Conservation (phyloP, 2,888 invertebrate genomes). For the Perizoma affinitatum region DNA sequence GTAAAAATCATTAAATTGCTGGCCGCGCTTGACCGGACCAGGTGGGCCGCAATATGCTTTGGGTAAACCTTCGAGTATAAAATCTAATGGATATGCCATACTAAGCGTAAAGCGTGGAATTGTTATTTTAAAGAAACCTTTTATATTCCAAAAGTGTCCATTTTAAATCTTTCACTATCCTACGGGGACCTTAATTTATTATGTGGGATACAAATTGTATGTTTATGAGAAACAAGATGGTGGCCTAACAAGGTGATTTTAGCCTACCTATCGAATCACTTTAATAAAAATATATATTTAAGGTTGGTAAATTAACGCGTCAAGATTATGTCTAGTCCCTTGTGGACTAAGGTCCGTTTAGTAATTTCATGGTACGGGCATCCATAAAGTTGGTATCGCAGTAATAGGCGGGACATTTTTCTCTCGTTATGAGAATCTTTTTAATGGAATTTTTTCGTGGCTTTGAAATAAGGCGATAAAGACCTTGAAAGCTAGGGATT, state of each 20-base stretch:
- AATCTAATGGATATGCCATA: conserved; percentile 5
- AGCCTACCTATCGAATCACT: no score
- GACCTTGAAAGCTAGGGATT: conserved; percentile 22
- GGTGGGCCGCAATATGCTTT: conserved; percentile 60
- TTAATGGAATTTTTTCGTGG: conserved; percentile 34
- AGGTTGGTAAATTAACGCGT: no score
- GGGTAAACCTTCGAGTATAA: conserved; percentile 2
- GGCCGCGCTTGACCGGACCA: conserved; percentile 53
- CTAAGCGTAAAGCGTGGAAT: no score
- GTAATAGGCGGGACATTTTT: conserved; percentile 35
- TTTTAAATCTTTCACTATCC: no score
- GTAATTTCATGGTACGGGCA: conserved; percentile 37
- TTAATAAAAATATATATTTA: no score
- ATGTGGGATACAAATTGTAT: no score
- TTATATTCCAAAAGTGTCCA: no score
- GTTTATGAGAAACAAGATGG: no score
- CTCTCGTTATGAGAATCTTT: conserved; percentile 39
- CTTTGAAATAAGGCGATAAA: conserved; percentile 22
- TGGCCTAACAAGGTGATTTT: no score
- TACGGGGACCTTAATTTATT: no score
- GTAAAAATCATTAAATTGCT: conserved; percentile 77
- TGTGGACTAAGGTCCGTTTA: not conserved
- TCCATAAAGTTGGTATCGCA: conserved; percentile 52
- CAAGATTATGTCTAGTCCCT: not conserved
- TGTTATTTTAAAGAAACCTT: no score